phyloP scores from a whole-genome alignment of 2,797 vertebrate genomes.

The Vireo griseus region DNA sequence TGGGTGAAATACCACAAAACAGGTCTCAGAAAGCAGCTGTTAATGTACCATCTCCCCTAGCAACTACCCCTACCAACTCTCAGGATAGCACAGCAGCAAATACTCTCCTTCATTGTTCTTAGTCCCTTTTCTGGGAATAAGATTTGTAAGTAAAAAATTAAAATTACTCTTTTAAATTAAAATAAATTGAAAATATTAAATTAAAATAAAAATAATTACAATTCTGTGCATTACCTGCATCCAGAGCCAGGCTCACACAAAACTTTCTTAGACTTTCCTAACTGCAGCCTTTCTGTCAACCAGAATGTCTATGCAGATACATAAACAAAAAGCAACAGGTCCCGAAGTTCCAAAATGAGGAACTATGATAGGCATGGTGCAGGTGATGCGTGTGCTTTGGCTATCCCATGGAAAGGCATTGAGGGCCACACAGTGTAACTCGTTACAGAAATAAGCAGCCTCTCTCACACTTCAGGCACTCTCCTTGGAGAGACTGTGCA shows the following conservation, averaged over 20 bases:
- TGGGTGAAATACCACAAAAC: background rate
- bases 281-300: background rate
- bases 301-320: background rate
- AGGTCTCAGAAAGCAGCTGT: background rate
- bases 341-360: background rate
- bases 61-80: background rate
- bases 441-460: fast-evolving
- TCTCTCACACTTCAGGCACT: background rate
- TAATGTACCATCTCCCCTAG: background rate
- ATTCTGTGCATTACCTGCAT: background rate
- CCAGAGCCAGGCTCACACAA: background rate
- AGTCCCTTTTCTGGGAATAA: background rate
- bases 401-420: background rate
- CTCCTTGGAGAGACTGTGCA: background rate
- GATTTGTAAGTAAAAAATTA: background rate
- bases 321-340: background rate
- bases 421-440: background rate
- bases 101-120: background rate
- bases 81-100: background rate
- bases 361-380: background rate
- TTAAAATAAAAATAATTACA: background rate
- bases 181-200: background rate
- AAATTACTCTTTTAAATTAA: background rate
- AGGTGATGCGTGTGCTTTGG: background rate
- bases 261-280: background rate